phyloP scores from a whole-genome alignment of 1,140 invertebrate species.

The Temnothorax longispinosus region DNA sequence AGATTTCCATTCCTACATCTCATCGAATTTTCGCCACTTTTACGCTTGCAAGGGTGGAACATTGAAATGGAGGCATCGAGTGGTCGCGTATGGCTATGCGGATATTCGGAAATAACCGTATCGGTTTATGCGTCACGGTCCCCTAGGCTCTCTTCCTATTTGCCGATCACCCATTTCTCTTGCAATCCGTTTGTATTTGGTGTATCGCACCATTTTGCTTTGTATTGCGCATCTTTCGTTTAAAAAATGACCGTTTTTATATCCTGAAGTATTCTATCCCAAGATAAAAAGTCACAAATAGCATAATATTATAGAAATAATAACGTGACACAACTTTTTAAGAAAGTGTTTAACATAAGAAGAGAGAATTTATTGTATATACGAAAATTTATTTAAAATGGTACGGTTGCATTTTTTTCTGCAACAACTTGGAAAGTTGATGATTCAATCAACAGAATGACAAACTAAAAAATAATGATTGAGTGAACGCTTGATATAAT shows the following conservation, averaged over 20 bases:
- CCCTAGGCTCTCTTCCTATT: constrained; percentile 66
- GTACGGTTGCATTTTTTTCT: neutral
- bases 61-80: constrained; percentile 83
- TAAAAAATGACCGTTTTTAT: neutral
- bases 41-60: constrained; percentile 81
- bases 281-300: neutral
- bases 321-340: neutral
- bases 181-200: constrained; percentile 61
- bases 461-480: neutral
- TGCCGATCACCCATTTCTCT: constrained; percentile 63
- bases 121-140: constrained; percentile 77
- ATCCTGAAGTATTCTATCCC: neutral
- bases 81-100: constrained; percentile 77
- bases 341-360: neutral
- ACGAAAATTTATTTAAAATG: neutral
- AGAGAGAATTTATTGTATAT: neutral
- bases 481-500: neutral
- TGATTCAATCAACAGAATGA: neutral
- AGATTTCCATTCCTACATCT: constrained; percentile 55
- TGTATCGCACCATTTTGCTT: constrained; percentile 45
- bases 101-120: constrained; percentile 83
- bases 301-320: neutral
- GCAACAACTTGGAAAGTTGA: neutral
- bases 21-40: constrained; percentile 82
- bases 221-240: constrained; percentile 24